Percentiles rank a stretch among this genome's conserved stretches.
Conservation (phyloP, 2,113 vertebrate genomes). For the Gallinago paraguaiae region DNA sequence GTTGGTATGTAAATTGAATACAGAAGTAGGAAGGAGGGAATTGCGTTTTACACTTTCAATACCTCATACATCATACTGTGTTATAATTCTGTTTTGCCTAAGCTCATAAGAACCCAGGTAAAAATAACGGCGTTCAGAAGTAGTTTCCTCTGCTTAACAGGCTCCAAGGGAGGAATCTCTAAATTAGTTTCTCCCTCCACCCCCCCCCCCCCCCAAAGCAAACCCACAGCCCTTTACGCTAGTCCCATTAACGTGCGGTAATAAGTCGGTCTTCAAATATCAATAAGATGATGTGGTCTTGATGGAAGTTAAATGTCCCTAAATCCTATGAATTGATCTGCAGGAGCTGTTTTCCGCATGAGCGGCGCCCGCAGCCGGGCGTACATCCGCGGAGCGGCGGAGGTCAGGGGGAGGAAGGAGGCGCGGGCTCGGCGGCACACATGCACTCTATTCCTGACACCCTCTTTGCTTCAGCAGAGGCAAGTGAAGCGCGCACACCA, state of each 20-base stretch:
- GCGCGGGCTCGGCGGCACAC: slow-evolving; percentile 70
- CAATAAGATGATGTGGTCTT: slow-evolving; percentile 67
- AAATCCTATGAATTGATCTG: slow-evolving; percentile 79
- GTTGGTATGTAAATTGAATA: background rate
- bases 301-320: slow-evolving; percentile 80
- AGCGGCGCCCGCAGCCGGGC: slow-evolving; percentile 70
- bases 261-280: slow-evolving; percentile 71
- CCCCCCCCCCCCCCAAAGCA: background rate
- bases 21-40: slow-evolving; percentile 3
- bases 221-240: slow-evolving; percentile 19
- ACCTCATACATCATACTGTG: background rate
- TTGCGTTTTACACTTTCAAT: slow-evolving; percentile 1
- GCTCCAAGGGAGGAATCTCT: slow-evolving; percentile 48
- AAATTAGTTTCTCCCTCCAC: slow-evolving; percentile 34
- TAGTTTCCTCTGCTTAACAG: slow-evolving; percentile 44
- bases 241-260: slow-evolving; percentile 61
- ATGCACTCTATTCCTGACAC: slow-evolving; percentile 80
- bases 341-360: slow-evolving; percentile 81
- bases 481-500: slow-evolving; percentile 86
- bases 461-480: slow-evolving; percentile 79
- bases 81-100: slow-evolving; percentile 73
- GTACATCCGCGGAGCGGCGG: slow-evolving; percentile 74
- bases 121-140: slow-evolving; percentile 55
- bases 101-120: slow-evolving; percentile 68
- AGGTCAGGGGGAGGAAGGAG: slow-evolving; percentile 78